Evolutionary conservation across 2,113 vertebrate genomes (phyloP).

Genomic region (Ailuropoda melanoleuca): DNA sequence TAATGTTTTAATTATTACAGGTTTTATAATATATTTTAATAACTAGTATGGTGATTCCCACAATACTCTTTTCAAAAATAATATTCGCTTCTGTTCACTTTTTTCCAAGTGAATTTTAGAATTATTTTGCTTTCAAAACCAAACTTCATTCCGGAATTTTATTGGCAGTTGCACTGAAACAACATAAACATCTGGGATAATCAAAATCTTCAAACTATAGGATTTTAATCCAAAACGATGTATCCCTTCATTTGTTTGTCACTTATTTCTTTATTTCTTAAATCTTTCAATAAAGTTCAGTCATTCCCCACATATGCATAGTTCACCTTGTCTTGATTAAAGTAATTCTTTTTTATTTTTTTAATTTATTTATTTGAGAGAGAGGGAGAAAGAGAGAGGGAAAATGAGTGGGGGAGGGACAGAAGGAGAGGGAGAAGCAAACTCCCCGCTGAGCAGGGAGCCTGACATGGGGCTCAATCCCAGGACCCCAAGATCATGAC

Average conservation of each 20-base stretch:
- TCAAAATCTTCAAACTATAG: slow-evolving; percentile 18
- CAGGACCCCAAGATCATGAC: no score
- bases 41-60: background rate
- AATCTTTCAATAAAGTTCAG: background rate
- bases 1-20: background rate
- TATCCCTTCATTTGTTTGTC: background rate
- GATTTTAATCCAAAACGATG: background rate
- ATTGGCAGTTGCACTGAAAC: slow-evolving; percentile 10
- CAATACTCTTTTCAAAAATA: background rate
- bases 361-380: no score
- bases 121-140: slow-evolving; percentile 50
- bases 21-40: background rate
- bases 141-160: slow-evolving; percentile 34
- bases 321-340: background rate
- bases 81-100: background rate
- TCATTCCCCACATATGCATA: background rate
- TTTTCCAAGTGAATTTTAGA: slow-evolving; percentile 8
- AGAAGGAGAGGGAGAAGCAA: no score
- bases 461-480: no score
- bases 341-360: background rate
- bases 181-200: background rate
- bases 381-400: no score
- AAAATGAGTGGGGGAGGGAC: no score
- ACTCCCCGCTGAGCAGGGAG: no score
- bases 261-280: background rate